phyloP scores from a whole-genome alignment of 2,797 vertebrate species.

The Mormyrus proboscirostris region DNA sequence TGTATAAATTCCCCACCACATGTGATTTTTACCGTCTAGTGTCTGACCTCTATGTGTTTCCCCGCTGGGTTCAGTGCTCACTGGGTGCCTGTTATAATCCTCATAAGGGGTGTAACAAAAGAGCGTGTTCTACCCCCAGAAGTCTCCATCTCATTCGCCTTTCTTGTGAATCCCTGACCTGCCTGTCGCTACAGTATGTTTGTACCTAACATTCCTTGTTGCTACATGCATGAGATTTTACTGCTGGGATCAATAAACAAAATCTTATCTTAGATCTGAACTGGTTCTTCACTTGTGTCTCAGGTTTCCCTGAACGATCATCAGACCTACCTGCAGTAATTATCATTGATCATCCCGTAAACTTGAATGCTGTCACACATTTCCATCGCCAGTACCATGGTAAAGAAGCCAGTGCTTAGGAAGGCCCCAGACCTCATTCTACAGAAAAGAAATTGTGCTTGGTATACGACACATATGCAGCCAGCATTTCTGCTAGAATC shows the following conservation, averaged over 20 bases:
- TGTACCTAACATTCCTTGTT: not conserved
- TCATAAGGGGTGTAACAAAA: not conserved
- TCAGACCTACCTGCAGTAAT: constrained; percentile 44
- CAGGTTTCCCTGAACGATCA: not conserved
- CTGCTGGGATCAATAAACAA: not conserved
- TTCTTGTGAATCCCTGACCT: not conserved
- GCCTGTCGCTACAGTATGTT: not conserved
- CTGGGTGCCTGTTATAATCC: not conserved
- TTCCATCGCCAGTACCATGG: constrained; percentile 87
- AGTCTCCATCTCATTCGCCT: not conserved
- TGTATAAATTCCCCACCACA: not conserved
- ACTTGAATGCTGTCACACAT: constrained; percentile 78
- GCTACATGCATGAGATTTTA: not conserved
- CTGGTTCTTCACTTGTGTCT: not conserved
- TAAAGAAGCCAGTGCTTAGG: constrained; percentile 94
- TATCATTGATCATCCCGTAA: constrained; percentile 86
- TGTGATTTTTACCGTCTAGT: not conserved
- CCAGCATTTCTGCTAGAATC: not conserved
- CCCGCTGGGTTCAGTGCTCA: not conserved
- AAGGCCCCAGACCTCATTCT: constrained; percentile 90
- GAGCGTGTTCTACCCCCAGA: not conserved
- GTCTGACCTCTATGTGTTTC: not conserved
- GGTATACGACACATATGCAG: not conserved
- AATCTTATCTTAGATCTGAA: not conserved
- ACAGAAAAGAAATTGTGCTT: constrained; percentile 16